Conservation (phyloP, 2,797 vertebrate species). For the Acipenser transmontanus region DNA sequence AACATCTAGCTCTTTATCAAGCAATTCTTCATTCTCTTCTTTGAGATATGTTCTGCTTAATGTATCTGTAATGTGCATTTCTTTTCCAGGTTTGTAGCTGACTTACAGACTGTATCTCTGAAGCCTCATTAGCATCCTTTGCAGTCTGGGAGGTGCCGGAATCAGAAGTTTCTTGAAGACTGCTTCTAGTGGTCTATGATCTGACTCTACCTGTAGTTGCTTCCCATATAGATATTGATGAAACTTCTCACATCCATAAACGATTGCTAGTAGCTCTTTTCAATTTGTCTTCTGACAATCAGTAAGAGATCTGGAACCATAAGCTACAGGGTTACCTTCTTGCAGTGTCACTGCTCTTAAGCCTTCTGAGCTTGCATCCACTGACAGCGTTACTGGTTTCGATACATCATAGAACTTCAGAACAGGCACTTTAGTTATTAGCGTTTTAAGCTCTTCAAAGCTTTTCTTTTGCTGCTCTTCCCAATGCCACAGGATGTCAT, state of each 20-base stretch:
- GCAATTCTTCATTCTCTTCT: neutral
- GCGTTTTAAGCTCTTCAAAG: neutral
- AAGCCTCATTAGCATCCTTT: neutral
- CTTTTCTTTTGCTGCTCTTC: slow-evolving; percentile 3
- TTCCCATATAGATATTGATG: slow-evolving; percentile 4
- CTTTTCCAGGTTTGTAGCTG: slow-evolving; percentile 3
- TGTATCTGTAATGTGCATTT: slow-evolving; percentile 8
- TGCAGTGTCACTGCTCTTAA: slow-evolving; percentile 6
- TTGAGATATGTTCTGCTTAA: neutral
- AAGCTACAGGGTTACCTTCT: neutral
- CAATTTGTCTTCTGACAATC: slow-evolving; percentile 2
- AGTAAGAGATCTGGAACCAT: neutral
- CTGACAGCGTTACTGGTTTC: slow-evolving; percentile 5
- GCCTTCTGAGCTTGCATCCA: slow-evolving; percentile 9
- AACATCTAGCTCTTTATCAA: slow-evolving; percentile 4
- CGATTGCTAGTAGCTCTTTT: slow-evolving; percentile 8
- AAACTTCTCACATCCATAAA: slow-evolving; percentile 4
- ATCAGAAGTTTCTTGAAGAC: slow-evolving; percentile 1
- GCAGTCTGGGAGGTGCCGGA: neutral
- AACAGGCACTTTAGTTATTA: neutral
- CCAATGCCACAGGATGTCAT: neutral
- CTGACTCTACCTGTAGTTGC: neutral
- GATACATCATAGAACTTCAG: neutral
- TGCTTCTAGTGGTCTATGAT: neutral
- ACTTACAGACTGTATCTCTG: slow-evolving; percentile 6